Evolutionary conservation across 1,140 invertebrate species (phyloP), one percentile per base, ranked within the genome.

Genomic region (Conus betulinus): DNA sequence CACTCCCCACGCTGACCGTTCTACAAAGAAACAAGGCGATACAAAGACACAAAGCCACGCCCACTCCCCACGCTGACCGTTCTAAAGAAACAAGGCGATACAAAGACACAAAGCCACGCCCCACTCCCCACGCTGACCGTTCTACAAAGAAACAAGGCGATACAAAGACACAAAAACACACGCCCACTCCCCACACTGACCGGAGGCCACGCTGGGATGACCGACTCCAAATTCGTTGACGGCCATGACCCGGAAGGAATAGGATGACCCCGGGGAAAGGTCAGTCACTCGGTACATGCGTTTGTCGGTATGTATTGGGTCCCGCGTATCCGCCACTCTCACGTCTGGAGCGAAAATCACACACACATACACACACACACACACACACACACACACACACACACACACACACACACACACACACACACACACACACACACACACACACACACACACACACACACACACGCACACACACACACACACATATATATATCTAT

Each of bases 191-290:
- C 67, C 11, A 6, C 67, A 84, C 88, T 92, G 90, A 93, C 96
- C 93, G 85, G 96, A 96, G 5, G 95, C 90, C 39, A 93, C 89
- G 85, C 96, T 96, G 8, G 94, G 93, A 81, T 93, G 91, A 15
- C 96, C 95, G 90, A 97, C 96, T 6, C 99, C 99, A 52, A 97
- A 96, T 90, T 96, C 96, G 95, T 99, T 99, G 39, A 97, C 97
- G 20, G 98, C 98, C 90, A 97, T 96, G 5, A 99, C 97, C 89
- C 98, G 96, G 93, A 99, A 99, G 93, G 98, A 97, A 94, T 99
- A 99, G 0, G 97, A 97, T 0, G 97, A 98, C 96, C 97, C 98
- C 0, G 98, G 98, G 87, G 97, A 97, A 6, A 99, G 95, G 20
- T 89, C 90, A 52, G 71, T 76, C 1, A 94, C 78, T 7, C 20